Evolutionary conservation across 1,140 invertebrate genomes (phyloP), one percentile per base, ranked within the genome.

Genomic region (Meloidogyne hapla): DNA sequence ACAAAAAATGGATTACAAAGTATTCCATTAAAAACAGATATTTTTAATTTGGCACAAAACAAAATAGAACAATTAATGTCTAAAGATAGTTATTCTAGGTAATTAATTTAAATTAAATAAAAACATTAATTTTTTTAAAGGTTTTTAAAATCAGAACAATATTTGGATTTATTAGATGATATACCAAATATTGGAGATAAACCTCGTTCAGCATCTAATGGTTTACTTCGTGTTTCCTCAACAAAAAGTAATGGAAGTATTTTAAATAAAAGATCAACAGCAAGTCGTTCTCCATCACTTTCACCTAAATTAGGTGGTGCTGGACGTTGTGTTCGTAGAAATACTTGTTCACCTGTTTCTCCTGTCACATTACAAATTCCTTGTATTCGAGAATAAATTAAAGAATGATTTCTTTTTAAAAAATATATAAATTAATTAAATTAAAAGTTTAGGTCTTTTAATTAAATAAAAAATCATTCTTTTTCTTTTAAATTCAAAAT

Each of bases 61-160:
- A 67, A 65, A 61, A 82, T 84, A 56, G 79, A 78, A 48, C 79
- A 83, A 42, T 66, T 82, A n/a, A 84, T 82, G 80, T 69, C 74
- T 26, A 82, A 84, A 62, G 81, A 82, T 45, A 80, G 48, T 56
- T 56, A 56, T n/a, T 21, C 48, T n/a, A 56, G 48, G 48, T 21
- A n/a, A 56, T 4, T n/a, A n/a, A n/a, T n/a, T 56, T 21, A 1
- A 56, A n/a, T 56, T n/a, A 4, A 18, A 18, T 4, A 48, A 48
- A 5, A 48, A 18, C 15, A 18, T 48, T 48, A 18, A 18, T 48
- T 48, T 18, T 18, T 81, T 66, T 61, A 45, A 25, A 79, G 81
- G 18, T 82, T 82, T 62, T 69, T 82, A 15, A 68, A 82, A 68
- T 84, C 83, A 21, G 56, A 77, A 28, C 25, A 40, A 48, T 82